phyloP scores from a whole-genome alignment of 2,113 vertebrate genomes.

The Vanacampus margaritifer region DNA sequence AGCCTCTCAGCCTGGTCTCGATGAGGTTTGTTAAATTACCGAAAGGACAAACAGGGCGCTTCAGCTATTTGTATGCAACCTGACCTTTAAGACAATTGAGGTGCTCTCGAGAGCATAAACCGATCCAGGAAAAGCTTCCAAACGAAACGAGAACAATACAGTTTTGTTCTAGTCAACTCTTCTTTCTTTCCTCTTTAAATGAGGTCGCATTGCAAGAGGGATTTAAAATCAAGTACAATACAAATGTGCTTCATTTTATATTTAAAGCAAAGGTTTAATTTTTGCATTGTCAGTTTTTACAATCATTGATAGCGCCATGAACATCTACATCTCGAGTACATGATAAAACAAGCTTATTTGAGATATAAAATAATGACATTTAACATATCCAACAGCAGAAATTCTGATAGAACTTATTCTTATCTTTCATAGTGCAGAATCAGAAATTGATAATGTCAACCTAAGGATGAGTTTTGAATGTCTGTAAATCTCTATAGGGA shows the following conservation, averaged over 20 bases:
- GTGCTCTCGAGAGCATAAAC: conserved; percentile 42
- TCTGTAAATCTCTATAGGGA: background rate
- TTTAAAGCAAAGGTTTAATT: background rate
- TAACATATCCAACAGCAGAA: background rate
- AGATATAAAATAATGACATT: background rate
- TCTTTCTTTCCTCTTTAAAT: background rate
- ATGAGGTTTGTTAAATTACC: conserved; percentile 48
- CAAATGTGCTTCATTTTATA: background rate
- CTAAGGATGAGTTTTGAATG: background rate
- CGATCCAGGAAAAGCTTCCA: conserved; percentile 33
- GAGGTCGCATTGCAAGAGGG: background rate
- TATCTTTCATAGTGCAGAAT: background rate
- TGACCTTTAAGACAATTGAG: conserved; percentile 62
- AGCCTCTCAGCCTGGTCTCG: conserved; percentile 34
- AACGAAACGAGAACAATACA: conserved; percentile 6
- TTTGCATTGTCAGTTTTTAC: background rate
- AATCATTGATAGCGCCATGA: background rate
- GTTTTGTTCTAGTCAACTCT: background rate
- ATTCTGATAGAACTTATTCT: background rate
- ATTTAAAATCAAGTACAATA: background rate
- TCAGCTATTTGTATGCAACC: conserved; percentile 58
- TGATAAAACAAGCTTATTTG: background rate
- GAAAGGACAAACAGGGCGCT: conserved; percentile 50
- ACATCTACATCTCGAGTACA: background rate
- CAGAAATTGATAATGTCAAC: background rate